Evolutionary conservation across 1,140 invertebrate genomes (phyloP), one percentile per base, ranked within the genome.

Genomic region (Odontomachus brunneus): DNA sequence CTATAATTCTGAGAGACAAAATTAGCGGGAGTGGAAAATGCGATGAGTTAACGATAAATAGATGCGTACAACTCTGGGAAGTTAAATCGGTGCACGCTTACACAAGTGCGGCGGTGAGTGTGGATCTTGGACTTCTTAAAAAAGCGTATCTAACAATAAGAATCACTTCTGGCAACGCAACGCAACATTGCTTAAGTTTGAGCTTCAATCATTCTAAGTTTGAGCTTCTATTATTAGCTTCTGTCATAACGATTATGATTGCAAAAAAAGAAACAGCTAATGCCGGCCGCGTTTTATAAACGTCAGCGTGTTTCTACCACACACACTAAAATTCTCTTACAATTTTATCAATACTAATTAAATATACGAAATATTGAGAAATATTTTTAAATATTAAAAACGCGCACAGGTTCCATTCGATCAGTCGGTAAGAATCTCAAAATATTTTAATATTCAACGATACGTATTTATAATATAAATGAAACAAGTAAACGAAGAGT

Each of bases 21-120:
- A n/a, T 19, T 26, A 12, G 24, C 14, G 55, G 15, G 59, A 38
- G 22, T 24, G 24, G 14, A 24, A 24, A 59, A 73, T 59, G 24
- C 26, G 15, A 22, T 11, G n/a, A 2, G 57, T 74, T 74, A 74
- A 74, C 44, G 49, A 62, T 48, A 62, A 60, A 74, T n/a, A 74
- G 29, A 26, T 14, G 38, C 24, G 38, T 62, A 74, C 1, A 74
- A 14, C 44, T 59, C 15, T 26, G 17, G 38, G 11, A 48, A 74
- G 38, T 26, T 11, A 22, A 63, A 49, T 33, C 29, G 11, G 24
- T 7, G 1, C 15, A 3, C 12, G 3, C 14, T 57, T 38, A 57
- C 11, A n/a, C 19, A 75, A 33, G 17, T 44, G 22, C 17, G 48
- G 4, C n/a, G 29, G 4, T 62, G n/a, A n/a, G n/a, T n/a, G n/a